Evolutionary conservation across 2,113 vertebrate genomes (phyloP).

Genomic region (Lagopus muta): DNA sequence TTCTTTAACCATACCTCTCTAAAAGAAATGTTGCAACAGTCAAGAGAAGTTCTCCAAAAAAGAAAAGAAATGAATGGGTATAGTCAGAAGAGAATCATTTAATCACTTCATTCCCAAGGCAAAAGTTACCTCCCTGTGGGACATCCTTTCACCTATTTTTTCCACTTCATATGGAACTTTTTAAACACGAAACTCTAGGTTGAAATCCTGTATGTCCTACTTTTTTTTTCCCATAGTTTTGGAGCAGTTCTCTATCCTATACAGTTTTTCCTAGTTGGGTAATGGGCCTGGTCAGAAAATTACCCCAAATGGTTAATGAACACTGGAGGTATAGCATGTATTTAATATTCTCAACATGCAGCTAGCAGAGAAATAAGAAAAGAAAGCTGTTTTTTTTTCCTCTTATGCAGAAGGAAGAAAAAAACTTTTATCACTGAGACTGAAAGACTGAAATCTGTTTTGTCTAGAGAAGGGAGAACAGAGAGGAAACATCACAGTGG

Average conservation of each 20-base stretch:
- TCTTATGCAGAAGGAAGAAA: neutral
- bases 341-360: conserved; percentile 33
- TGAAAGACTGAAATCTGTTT: neutral
- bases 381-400: neutral
- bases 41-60: neutral
- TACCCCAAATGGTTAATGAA: neutral
- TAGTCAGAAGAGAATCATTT: neutral
- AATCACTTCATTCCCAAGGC: neutral
- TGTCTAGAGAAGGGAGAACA: neutral
- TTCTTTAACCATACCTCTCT: neutral
- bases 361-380: neutral
- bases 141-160: neutral
- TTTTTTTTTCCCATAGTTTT: neutral
- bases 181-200: neutral
- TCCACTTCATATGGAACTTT: neutral
- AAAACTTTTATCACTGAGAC: neutral
- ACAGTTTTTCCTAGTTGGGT: neutral
- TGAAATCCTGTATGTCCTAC: neutral
- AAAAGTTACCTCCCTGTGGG: neutral
- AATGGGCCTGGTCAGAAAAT: neutral
- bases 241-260: neutral
- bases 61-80: neutral
- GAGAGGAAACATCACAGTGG: neutral
- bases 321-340: neutral
- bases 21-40: neutral